A percentile compares a stretch with the other conserved stretches of the same genome.
These are phyloP conservation scores for Pseudococcus longispinus DNA, from an alignment of 2,888 invertebrate species.

Conservation along the genomic window DNA sequence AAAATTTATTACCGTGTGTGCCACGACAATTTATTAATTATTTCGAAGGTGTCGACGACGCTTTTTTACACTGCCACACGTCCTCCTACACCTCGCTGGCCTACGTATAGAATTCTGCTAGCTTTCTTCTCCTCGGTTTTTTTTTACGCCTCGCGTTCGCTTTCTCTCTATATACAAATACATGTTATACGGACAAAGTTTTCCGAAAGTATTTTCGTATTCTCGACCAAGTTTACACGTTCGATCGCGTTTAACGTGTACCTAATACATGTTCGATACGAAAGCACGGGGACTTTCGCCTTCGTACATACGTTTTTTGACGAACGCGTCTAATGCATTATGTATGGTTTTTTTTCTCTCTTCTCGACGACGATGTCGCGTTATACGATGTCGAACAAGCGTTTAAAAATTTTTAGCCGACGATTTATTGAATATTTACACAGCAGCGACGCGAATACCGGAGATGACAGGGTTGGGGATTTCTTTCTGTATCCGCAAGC, in stretches of 20 bases:
- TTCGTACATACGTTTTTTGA: background rate
- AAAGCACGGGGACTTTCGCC: slow-evolving; percentile 3
- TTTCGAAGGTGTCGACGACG: background rate
- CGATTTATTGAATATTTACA: background rate
- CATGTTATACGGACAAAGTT: background rate
- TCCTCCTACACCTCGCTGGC: background rate
- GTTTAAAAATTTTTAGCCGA: slow-evolving; percentile 16
- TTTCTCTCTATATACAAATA: background rate
- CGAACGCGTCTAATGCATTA: slow-evolving; percentile 33
- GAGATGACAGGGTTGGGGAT: background rate
- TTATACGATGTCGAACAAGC: background rate
- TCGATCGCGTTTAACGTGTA: slow-evolving; percentile 28
- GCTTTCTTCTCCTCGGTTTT: background rate
- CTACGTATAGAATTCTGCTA: background rate
- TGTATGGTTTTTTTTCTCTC: slow-evolving; percentile 35
- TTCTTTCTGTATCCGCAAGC: background rate
- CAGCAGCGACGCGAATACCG: background rate
- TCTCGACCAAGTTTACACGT: slow-evolving; percentile 15
- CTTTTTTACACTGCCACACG: background rate
- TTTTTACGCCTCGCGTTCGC: background rate
- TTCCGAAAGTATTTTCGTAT: slow-evolving; percentile 20
- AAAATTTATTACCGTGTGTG: slow-evolving; percentile 27
- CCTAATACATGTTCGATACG: slow-evolving; percentile 1
- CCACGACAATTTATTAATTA: slow-evolving; percentile 26
- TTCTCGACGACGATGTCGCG: background rate